Conservation (phyloP, 1,140 invertebrate genomes). For the Holotrichia oblita region DNA sequence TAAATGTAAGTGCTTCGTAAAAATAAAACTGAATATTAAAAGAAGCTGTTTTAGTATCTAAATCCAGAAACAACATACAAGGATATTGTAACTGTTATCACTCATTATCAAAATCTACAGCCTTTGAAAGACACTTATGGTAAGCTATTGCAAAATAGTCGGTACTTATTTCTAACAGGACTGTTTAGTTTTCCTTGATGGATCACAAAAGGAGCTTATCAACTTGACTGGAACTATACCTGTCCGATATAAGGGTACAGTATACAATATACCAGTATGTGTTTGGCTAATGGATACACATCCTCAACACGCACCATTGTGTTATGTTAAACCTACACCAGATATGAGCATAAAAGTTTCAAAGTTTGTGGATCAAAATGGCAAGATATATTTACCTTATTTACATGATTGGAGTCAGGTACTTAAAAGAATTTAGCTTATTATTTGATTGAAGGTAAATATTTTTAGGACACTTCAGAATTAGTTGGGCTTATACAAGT, state of each 20-base stretch:
- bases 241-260: constrained; percentile 87
- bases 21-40: constrained; percentile 40
- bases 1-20: constrained; percentile 59
- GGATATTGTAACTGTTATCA: constrained; percentile 77
- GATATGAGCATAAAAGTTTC: constrained; percentile 97
- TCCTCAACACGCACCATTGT: constrained; percentile 97
- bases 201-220: constrained; percentile 81
- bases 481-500: constrained; percentile 87
- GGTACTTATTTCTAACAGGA: constrained; percentile 57
- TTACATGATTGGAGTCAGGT: constrained; percentile 94
- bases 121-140: constrained; percentile 73
- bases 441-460: background rate
- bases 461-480: constrained; percentile 79
- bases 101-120: constrained; percentile 76
- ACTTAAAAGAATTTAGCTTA: constrained; percentile 58
- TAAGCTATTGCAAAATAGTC: constrained; percentile 60
- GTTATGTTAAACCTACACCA: constrained; percentile 94
- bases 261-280: constrained; percentile 96
- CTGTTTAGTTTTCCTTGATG: constrained; percentile 89
- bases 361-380: constrained; percentile 93
- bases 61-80: constrained; percentile 78
- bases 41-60: constrained; percentile 68
- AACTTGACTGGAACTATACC: constrained; percentile 93
- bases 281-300: constrained; percentile 98
- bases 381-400: constrained; percentile 97